Evolutionary conservation across 30 jellyfish, hydroid and myxozoan genomes (phyloP).

Genomic region (Cassiopea andromeda): DNA sequence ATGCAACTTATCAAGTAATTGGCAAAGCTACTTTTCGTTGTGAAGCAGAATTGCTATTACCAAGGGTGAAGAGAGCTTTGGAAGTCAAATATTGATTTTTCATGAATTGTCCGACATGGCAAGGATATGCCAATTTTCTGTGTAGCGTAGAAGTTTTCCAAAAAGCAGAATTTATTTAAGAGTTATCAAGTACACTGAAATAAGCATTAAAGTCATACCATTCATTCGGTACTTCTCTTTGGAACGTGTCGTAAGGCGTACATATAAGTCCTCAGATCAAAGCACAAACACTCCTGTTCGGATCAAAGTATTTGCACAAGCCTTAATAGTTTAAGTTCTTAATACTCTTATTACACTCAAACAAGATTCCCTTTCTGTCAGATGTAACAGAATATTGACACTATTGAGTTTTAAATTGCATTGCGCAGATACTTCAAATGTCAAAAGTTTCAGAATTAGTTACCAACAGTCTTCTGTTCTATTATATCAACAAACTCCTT

Average conservation of each 20-base stretch:
- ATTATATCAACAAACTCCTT: background rate
- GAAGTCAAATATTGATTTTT: too few species aligned
- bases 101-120: too few species aligned
- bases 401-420: background rate
- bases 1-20: too few species aligned
- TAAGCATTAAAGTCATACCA: background rate
- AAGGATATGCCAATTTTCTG: too few species aligned
- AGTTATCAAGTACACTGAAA: too few species aligned
- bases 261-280: background rate
- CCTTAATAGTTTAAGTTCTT: background rate
- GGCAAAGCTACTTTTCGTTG: too few species aligned
- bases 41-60: too few species aligned
- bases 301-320: background rate
- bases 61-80: too few species aligned
- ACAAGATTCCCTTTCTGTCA: background rate
- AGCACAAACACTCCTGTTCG: background rate
- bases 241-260: background rate
- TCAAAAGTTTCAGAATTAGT: background rate
- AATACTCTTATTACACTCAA: background rate
- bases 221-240: background rate
- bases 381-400: conserved; percentile 6
- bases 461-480: background rate
- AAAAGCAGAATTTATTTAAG: too few species aligned
- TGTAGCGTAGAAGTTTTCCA: too few species aligned
- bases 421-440: background rate